A percentile compares a stretch with the other conserved stretches of the same genome.
Conservation (phyloP, 2,797 vertebrate species). For the Champsocephalus gunnari region DNA sequence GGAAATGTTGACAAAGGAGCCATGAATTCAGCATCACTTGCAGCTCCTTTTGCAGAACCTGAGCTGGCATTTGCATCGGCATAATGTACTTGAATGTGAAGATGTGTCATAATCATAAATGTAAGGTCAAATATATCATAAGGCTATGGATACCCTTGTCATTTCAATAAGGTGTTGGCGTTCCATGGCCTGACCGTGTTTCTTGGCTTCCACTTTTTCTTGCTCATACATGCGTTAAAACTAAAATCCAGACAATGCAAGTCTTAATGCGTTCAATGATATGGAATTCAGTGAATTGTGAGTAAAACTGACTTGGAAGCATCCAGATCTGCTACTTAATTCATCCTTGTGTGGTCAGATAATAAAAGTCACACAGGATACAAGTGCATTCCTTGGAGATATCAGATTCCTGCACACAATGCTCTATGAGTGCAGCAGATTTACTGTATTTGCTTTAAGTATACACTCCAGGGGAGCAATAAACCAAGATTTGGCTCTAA, state of each 20-base stretch:
- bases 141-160: conserved; percentile 56
- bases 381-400: conserved; percentile 37
- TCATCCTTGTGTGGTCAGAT: conserved; percentile 49
- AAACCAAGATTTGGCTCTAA: conserved; percentile 41
- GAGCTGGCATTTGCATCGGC: conserved; percentile 54
- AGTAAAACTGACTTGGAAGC: conserved; percentile 66
- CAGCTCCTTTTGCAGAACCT: conserved; percentile 55
- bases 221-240: conserved; percentile 28
- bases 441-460: conserved; percentile 27
- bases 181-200: conserved; percentile 24
- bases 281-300: conserved; percentile 44
- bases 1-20: conserved; percentile 42
- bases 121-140: conserved; percentile 35
- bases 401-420: conserved; percentile 25
- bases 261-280: conserved; percentile 26
- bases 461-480: conserved; percentile 37
- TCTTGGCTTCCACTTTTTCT: conserved; percentile 26
- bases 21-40: background rate
- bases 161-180: conserved; percentile 31
- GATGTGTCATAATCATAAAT: conserved; percentile 44
- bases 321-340: conserved; percentile 73
- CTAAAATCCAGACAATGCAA: conserved; percentile 31
- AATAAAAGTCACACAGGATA: conserved; percentile 47
- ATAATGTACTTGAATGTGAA: conserved; percentile 30
- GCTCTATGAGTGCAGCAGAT: conserved; percentile 40